phyloP scores from a whole-genome alignment of 2,113 vertebrate genomes.

The Daubentonia madagascariensis region DNA sequence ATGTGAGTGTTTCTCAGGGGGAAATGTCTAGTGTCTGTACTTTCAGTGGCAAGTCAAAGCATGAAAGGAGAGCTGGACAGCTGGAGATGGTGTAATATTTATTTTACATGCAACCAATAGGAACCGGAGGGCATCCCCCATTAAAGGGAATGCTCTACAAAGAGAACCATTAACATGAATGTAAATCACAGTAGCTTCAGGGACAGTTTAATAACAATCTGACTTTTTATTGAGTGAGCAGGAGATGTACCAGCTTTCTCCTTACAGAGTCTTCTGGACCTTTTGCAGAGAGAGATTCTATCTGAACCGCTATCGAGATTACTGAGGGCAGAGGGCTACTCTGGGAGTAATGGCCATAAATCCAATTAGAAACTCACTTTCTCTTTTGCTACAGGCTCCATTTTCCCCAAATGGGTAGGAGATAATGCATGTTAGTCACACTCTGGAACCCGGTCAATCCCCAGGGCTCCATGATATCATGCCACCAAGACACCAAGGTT shows the following conservation, averaged over 20 bases:
- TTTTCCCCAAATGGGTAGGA: background rate
- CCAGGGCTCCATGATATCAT: background rate
- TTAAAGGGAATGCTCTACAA: constrained; percentile 64
- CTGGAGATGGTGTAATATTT: constrained; percentile 58
- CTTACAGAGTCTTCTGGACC: constrained; percentile 47
- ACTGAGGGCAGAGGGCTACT: constrained; percentile 61
- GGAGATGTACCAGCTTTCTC: constrained; percentile 75
- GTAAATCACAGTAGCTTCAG: constrained; percentile 78
- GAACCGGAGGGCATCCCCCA: constrained; percentile 29
- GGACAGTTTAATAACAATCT: constrained; percentile 78
- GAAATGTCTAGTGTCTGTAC: background rate
- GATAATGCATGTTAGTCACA: background rate
- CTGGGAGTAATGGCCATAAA: constrained; percentile 71
- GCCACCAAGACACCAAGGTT: background rate
- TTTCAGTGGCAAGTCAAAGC: constrained; percentile 28
- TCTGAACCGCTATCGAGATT: constrained; percentile 62
- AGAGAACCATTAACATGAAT: constrained; percentile 72
- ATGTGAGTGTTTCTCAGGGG: background rate
- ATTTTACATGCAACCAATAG: constrained; percentile 63
- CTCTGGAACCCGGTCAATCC: background rate
- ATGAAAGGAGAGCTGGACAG: constrained; percentile 32
- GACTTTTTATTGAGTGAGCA: constrained; percentile 78
- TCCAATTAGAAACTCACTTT: constrained; percentile 77
- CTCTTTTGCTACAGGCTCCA: constrained; percentile 66
- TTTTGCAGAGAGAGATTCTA: constrained; percentile 62